phyloP scores from a whole-genome alignment of 2,113 vertebrate species.

The Passer domesticus region DNA sequence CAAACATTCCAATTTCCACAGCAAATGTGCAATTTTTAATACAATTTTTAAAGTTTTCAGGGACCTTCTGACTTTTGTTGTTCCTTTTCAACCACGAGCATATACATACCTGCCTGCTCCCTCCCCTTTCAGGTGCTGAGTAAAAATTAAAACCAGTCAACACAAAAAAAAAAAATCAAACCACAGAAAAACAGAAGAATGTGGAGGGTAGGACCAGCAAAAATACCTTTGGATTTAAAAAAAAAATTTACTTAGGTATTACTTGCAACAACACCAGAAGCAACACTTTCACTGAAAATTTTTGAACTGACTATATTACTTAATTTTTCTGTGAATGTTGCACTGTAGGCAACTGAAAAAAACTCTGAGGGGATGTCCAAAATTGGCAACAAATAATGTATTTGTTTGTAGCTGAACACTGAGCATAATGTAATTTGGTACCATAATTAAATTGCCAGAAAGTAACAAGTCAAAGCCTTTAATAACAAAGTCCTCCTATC shows the following conservation, averaged over 20 bases:
- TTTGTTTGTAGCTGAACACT: not conserved
- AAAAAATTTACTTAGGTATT: fast-evolving
- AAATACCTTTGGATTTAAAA: fast-evolving
- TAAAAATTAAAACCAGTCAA: not conserved
- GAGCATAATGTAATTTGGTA: not conserved
- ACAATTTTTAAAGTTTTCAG: not conserved
- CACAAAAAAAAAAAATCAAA: not conserved
- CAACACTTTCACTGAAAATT: not conserved
- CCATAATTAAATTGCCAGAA: not conserved
- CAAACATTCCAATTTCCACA: not conserved
- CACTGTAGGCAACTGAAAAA: not conserved
- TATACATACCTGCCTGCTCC: not conserved
- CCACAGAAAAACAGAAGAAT: not conserved
- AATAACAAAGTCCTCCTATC: not conserved
- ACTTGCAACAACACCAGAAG: not conserved
- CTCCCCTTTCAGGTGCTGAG: not conserved
- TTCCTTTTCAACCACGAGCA: not conserved
- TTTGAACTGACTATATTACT: not conserved
- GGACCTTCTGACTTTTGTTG: not conserved
- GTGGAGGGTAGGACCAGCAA: not conserved
- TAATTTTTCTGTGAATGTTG: not conserved
- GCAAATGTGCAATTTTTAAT: not conserved
- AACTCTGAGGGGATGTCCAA: not conserved
- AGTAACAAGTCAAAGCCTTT: not conserved
- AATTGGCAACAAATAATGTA: not conserved